phyloP scores from a whole-genome alignment of 1,140 invertebrate species.

The Hyles vespertilio region DNA sequence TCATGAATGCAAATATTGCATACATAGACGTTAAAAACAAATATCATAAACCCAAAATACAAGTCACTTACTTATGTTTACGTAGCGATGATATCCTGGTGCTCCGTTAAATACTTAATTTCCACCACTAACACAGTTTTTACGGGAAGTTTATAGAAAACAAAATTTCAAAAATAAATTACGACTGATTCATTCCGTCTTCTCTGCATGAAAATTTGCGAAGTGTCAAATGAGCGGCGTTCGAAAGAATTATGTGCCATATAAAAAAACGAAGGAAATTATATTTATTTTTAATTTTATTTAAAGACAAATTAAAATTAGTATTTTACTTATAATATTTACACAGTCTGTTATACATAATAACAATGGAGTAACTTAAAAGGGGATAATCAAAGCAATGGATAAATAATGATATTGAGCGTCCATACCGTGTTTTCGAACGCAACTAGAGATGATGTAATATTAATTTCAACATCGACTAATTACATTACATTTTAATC shows the following conservation, averaged over 20 bases:
- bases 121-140: constrained; percentile 10
- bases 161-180: constrained; percentile 20
- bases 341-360: neutral
- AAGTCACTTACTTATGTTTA: constrained; percentile 1
- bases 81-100: neutral
- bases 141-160: constrained; percentile 14
- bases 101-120: constrained; percentile 1
- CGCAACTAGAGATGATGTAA: neutral
- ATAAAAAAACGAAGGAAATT: too few species aligned
- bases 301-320: neutral
- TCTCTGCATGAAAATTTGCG: constrained; percentile 15
- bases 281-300: neutral
- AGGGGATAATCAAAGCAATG: neutral
- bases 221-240: constrained; percentile 13
- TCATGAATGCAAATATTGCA: constrained; percentile 18
- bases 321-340: neutral
- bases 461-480: too few species aligned
- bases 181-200: constrained; percentile 22
- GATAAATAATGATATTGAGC: too few species aligned
- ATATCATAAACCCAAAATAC: neutral
- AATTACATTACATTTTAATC: too few species aligned
- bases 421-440: neutral
- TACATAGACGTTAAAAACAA: constrained; percentile 6
- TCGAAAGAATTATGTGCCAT: neutral
- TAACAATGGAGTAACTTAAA: neutral